A percentile compares a stretch with the other conserved stretches of the same genome.
These are phyloP conservation scores for Pachypanchax playfairii DNA, from an alignment of 2,113 vertebrate genomes.

Conservation along the genomic window DNA sequence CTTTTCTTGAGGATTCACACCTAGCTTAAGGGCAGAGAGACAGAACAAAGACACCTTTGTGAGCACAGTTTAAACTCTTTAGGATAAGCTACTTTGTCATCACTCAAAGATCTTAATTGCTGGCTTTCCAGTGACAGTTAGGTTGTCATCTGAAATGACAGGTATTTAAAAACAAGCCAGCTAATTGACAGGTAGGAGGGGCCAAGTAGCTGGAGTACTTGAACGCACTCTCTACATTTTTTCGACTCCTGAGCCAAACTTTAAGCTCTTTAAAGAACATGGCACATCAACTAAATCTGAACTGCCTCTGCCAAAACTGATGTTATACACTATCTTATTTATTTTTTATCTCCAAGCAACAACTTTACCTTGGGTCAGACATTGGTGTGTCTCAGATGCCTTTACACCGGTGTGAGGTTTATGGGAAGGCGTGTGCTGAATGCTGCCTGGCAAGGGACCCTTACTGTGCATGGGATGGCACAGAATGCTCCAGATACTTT, in stretches of 20 bases:
- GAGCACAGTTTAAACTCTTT: conserved; percentile 9
- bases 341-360: conserved; percentile 84
- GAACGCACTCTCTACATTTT: conserved; percentile 24
- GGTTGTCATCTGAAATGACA: conserved; percentile 34
- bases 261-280: conserved; percentile 2
- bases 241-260: conserved; percentile 8
- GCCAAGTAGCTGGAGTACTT: conserved; percentile 9
- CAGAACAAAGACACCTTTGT: conserved; percentile 59
- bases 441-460: conserved; percentile 97
- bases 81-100: conserved; percentile 22
- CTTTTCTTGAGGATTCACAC: conserved; percentile 6
- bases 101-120: conserved; percentile 41
- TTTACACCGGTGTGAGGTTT: conserved; percentile 93
- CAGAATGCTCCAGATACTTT: conserved; percentile 96
- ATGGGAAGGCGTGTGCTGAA: conserved; percentile 95
- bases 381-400: conserved; percentile 92
- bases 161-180: conserved; percentile 20
- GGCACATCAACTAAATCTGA: not conserved
- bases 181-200: conserved; percentile 39
- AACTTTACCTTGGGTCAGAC: conserved; percentile 91
- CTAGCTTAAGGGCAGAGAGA: conserved; percentile 24
- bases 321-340: not conserved
- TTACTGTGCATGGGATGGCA: conserved; percentile 98
- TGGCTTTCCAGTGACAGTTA: conserved; percentile 31
- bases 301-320: not conserved